Conservation (phyloP, 2,888 invertebrate species). For the Osmoderma eremita region DNA sequence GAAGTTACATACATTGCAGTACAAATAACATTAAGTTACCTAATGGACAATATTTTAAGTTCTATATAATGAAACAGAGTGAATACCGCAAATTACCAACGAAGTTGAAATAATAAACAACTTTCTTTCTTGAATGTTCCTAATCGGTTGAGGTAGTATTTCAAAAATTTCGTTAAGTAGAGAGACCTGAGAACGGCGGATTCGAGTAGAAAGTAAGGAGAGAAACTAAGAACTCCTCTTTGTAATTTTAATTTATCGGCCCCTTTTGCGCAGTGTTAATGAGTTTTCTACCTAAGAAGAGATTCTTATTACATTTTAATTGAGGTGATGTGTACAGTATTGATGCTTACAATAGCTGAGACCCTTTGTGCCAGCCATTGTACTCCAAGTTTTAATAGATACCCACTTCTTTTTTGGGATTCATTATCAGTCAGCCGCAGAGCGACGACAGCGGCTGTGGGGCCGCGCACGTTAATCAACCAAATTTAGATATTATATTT, state of each 20-base stretch:
- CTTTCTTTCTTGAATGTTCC: slow-evolving; percentile 18
- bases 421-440: slow-evolving; percentile 63
- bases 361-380: slow-evolving; percentile 57
- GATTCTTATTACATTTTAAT: slow-evolving; percentile 66
- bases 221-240: slow-evolving; percentile 53
- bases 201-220: slow-evolving; percentile 36
- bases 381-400: slow-evolving; percentile 66
- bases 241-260: slow-evolving; percentile 60
- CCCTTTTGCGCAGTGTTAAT: slow-evolving; percentile 63
- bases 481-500: slow-evolving; percentile 61
- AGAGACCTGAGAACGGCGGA: slow-evolving; percentile 39
- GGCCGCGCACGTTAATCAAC: slow-evolving; percentile 59
- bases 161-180: slow-evolving; percentile 26
- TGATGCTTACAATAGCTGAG: slow-evolving; percentile 59
- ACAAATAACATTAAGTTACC: too few relatives aligned
- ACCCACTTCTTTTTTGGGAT: slow-evolving; percentile 62
- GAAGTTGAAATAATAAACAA: slow-evolving; percentile 32
- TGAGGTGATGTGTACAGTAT: slow-evolving; percentile 65
- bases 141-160: slow-evolving; percentile 26
- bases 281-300: slow-evolving; percentile 63
- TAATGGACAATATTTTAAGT: too few relatives aligned
- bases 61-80: too few relatives aligned
- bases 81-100: slow-evolving; percentile 4
- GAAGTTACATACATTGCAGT: too few relatives aligned
- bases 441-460: slow-evolving; percentile 43